phyloP scores from a whole-genome alignment of 2,797 vertebrate species.

The Scolopax rusticola region DNA sequence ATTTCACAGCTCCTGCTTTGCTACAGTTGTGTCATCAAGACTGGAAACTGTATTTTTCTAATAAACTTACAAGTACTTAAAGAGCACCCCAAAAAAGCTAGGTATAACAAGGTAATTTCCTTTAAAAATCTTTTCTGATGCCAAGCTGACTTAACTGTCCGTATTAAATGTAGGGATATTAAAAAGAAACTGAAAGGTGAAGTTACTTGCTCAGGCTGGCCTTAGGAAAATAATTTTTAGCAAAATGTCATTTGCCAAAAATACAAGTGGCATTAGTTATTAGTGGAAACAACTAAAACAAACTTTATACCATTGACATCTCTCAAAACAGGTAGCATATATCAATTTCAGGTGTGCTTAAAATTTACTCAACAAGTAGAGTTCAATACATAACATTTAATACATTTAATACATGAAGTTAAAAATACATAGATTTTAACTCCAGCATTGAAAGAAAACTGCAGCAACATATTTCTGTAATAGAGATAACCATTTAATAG shows the following conservation, averaged over 20 bases:
- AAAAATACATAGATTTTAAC: not conserved
- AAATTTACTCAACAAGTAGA: not conserved
- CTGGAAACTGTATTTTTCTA: not conserved
- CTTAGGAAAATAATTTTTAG: not conserved
- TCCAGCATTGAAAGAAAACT: not conserved
- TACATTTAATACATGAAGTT: no score
- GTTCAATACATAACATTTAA: not conserved
- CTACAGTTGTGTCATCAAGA: not conserved
- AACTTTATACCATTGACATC: not conserved
- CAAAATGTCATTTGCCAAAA: not conserved
- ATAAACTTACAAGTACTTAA: not conserved
- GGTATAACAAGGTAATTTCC: not conserved
- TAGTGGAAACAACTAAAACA: not conserved
- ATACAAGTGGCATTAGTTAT: not conserved
- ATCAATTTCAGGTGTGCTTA: not conserved
- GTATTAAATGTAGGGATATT: not conserved
- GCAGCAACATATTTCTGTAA: not conserved
- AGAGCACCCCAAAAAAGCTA: not conserved
- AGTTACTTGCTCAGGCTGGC: not conserved
- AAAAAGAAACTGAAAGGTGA: not conserved
- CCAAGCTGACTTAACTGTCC: not conserved
- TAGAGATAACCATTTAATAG: conserved; percentile 35
- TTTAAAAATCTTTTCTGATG: not conserved
- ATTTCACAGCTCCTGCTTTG: not conserved
- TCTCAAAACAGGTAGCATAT: not conserved